Evolutionary conservation across 2,113 vertebrate species (phyloP), one percentile per base, ranked within the genome.

Genomic region (Entosphenus tridentatus): DNA sequence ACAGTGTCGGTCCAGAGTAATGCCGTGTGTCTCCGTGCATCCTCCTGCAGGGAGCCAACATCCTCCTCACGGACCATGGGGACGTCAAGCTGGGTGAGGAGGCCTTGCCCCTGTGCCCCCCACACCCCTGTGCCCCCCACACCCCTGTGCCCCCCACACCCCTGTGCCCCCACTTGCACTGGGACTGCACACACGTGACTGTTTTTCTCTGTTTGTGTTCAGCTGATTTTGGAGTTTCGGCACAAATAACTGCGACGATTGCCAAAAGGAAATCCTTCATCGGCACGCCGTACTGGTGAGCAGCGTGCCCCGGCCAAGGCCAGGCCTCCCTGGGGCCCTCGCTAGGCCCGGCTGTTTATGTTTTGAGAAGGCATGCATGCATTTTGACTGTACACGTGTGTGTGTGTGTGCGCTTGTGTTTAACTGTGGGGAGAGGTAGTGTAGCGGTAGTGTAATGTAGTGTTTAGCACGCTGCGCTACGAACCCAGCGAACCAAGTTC

Each of bases 251-350:
- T 68, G 91, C 92, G 70, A 98, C 93, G 65, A 98, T 98, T 72
- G 93, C 91, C 57, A 98, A 98, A 76, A 89, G 92, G 75, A 98
- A 98, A 77, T 97, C 92, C 17, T 98, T 98, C 72, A 98, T 98
- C 69, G 93, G 93, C 77, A 98, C 93, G 10, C 93, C 93, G 76
- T 98, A 98, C 74, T 98, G 93, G 93, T 98, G 79, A 89, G 12
- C 21, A 65, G 21, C 3, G 56, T n/a, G 3, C 57, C 57, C 9
- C 68, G 57, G 56, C 6, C 39, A 12, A 65, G 39, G 16, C 9
- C 12, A 14, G 39, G 39, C 10, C 8, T n/a, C 3, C 2, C 10
- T 2, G 56, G 17, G 56, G 11, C 8, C 17, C 21, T 18, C 8
- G 21, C 16, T 12, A 3, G 55, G 56, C 11, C 55, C 8, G 57